Evolutionary conservation across 1,140 invertebrate genomes (phyloP), one percentile per base, ranked within the genome.

Genomic region (Dendroctonus ponderosae): DNA sequence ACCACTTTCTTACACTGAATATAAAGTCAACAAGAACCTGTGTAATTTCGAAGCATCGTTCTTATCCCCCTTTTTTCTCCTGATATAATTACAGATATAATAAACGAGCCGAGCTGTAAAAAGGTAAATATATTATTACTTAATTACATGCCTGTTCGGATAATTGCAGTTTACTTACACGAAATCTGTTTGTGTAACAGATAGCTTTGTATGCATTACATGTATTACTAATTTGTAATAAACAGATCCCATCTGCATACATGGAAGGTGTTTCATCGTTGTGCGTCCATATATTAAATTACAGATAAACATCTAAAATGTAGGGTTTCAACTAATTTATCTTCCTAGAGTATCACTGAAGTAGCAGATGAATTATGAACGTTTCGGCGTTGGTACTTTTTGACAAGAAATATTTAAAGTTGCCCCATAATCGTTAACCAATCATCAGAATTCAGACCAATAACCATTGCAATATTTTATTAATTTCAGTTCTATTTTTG

Each of bases 121-220:
- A 54, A 54, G 14, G 6, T 9, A 54, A 54, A 54, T 54, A 54
- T 54, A 40, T 54, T 38, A 54, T 54, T 54, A 54, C 52, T 54
- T 54, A 54, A 54, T 54, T 54, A 54, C 52, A 39, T 11, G 26
- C 48, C 39, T 15, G 52, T 54, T 4, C 52, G n/a, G 38, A 54
- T 54, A 54, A 54, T 54, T 54, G 26, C 52, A 54, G 52, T 54
- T 54, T 54, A 54, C 52, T 54, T 37, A 54, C 52, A 54, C 52
- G 52, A 54, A 54, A 54, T 54, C 38, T 37, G 52, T 54, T 54
- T 54, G 14, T 14, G 14, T 39, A 54, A 14, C 52, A 39, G 52
- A 37, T 54, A 54, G 40, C 40, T 54, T 39, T 54, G 52, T 40
- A 37, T 54, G 26, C 26, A 26, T 26, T 26, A 26, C 26, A 26